Evolutionary conservation across 2,888 invertebrate species (phyloP), one percentile per base, ranked within the genome.

Genomic region (Micropterix aruncella): DNA sequence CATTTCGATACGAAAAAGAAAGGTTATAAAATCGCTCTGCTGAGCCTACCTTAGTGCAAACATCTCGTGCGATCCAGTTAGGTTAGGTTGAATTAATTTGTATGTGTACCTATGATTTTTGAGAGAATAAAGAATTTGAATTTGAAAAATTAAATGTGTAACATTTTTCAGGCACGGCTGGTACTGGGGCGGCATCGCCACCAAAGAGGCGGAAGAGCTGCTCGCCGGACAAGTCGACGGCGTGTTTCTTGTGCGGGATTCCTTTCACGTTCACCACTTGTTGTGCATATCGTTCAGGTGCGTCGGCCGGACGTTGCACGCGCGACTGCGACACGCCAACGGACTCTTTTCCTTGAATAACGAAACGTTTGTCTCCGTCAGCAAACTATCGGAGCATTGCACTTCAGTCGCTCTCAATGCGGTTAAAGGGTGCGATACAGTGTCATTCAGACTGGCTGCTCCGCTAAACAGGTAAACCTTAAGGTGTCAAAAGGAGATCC

Each of bases 141-240:
- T 44, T 37, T 45, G 46, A 41, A 45, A n/a, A n/a, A n/a, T n/a
- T n/a, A n/a, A n/a, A n/a, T n/a, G n/a, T n/a, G n/a, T n/a, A n/a
- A n/a, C n/a, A n/a, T 27, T 49, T 62, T 60, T 17, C 56, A 70
- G 80, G 62, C 66, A 69, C 59, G 68, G 70, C 43, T 84, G 85
- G 84, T 86, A 86, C 57, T 86, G 85, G 85, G 85, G 85, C 45
- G 79, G 81, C 19, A 74, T 86, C 52, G 76, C 78, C 18, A 75
- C 80, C 54, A 75, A 75, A 54, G 81, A 83, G 56, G 83, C 86
- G 12, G 82, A 84, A 56, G 73, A 75, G 51, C 73, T 79, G 50
- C 63, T 85, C 46, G 63, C 73, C 47, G 77, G 78, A 47, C 79
- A 80, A 57, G 77, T 80, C 50, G 82, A 83, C 56, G 83, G 83